These are phyloP conservation scores for Drosophila algonquin DNA, from an alignment of 2,888 invertebrate species.

Conservation along the genomic window DNA sequence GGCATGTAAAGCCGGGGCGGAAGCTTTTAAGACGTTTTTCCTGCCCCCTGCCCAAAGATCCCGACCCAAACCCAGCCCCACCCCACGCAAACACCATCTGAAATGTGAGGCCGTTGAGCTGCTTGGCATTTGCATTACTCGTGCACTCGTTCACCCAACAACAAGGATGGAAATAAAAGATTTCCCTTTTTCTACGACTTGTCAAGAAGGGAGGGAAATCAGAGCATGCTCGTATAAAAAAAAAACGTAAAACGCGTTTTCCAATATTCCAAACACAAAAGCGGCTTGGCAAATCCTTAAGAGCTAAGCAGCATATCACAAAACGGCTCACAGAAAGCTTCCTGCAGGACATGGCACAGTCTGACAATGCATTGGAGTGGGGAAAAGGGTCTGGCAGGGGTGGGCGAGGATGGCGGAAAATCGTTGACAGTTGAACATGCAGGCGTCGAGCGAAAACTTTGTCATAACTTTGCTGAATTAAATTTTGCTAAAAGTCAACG, in stretches of 20 bases:
- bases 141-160: constrained; percentile 31
- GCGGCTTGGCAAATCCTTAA: constrained; percentile 73
- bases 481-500: constrained; percentile 68
- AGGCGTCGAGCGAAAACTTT: constrained; percentile 71
- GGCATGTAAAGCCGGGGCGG: constrained; percentile 65
- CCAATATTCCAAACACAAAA: constrained; percentile 73
- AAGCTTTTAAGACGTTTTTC: constrained; percentile 75
- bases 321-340: constrained; percentile 65
- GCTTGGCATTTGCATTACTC: constrained; percentile 42
- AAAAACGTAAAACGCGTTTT: constrained; percentile 72
- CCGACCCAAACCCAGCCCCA: background rate
- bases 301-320: constrained; percentile 76
- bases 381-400: background rate
- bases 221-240: constrained; percentile 39
- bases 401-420: constrained; percentile 15
- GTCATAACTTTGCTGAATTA: constrained; percentile 75
- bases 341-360: constrained; percentile 44
- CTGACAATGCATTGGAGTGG: constrained; percentile 36
- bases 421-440: constrained; percentile 73
- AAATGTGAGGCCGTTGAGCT: constrained; percentile 35
- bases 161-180: constrained; percentile 34
- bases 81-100: constrained; percentile 28
- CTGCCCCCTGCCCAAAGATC: background rate
- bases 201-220: constrained; percentile 45
- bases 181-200: constrained; percentile 10